These are phyloP conservation scores for Porites lutea DNA, from an alignment of 64 coral and sea anemone genomes.

Conservation along the genomic window DNA sequence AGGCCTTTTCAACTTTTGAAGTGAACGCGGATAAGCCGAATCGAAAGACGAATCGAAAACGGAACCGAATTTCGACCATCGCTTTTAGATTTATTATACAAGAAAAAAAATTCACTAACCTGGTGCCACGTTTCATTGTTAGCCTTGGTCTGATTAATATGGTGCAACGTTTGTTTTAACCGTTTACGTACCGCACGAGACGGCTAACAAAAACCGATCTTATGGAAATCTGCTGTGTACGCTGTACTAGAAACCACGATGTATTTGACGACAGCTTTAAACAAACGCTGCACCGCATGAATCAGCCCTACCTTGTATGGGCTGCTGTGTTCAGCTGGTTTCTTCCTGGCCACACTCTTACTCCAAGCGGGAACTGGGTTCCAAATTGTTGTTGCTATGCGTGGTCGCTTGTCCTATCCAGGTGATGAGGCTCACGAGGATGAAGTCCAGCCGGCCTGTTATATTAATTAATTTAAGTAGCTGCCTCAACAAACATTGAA, in stretches of 20 bases:
- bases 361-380: no score
- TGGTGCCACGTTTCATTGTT: not conserved
- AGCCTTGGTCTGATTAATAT: not conserved
- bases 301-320: not conserved
- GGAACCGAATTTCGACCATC: not conserved
- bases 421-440: no score
- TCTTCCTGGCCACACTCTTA: not conserved
- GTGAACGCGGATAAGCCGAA: not conserved
- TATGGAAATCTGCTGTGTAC: not conserved
- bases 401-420: no score
- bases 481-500: no score
- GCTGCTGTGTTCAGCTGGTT: not conserved
- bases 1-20: not conserved
- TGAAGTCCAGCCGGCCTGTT: no score
- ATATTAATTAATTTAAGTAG: no score
- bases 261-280: not conserved
- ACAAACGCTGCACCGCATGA: not conserved
- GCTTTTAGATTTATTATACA: not conserved
- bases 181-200: no score
- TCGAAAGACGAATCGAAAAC: not conserved
- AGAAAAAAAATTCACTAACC: not conserved
- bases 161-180: not conserved
- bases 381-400: not conserved
- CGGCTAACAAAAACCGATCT: not conserved
- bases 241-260: not conserved